Conservation (phyloP, 2,888 invertebrate genomes). For the Drosophila monieri region DNA sequence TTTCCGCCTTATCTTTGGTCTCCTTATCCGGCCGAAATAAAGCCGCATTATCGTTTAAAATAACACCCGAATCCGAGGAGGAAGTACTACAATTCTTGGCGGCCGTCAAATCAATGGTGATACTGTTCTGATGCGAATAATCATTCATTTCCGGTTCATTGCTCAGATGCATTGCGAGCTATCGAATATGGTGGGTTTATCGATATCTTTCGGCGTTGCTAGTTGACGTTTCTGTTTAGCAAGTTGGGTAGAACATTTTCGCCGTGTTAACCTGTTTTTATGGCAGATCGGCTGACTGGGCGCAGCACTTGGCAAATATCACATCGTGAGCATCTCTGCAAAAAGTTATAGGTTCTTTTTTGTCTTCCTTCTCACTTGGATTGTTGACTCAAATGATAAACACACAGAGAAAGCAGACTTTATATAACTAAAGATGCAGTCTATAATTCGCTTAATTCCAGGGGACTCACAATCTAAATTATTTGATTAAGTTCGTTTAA, state of each 20-base stretch:
- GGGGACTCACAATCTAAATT: conserved; percentile 13
- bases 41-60: conserved; percentile 74
- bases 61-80: conserved; percentile 82
- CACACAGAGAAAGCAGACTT: conserved; percentile 1
- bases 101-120: conserved; percentile 55
- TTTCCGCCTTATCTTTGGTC: conserved; percentile 51
- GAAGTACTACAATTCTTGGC: conserved; percentile 76
- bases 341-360: conserved; percentile 28
- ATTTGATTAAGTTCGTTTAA: conserved; percentile 3
- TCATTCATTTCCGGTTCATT: conserved; percentile 65
- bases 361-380: conserved; percentile 8
- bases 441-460: conserved; percentile 1
- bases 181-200: conserved; percentile 4
- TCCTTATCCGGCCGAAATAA: conserved; percentile 38
- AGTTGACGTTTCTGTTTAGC: conserved; percentile 32
- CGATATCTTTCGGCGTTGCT: conserved; percentile 5
- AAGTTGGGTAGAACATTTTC: conserved; percentile 29
- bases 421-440: conserved; percentile 3
- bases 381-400: conserved; percentile 16
- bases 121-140: conserved; percentile 37
- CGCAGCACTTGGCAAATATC: conserved; percentile 52
- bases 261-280: conserved; percentile 17
- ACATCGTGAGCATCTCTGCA: conserved; percentile 60
- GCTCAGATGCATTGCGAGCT: conserved; percentile 65
- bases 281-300: conserved; percentile 30